A percentile compares a stretch with the other conserved stretches of the same genome.
Evolutionary conservation across 92 coral and sea anemone species (phyloP).

Genomic region (Parazoanthus swiftii): DNA sequence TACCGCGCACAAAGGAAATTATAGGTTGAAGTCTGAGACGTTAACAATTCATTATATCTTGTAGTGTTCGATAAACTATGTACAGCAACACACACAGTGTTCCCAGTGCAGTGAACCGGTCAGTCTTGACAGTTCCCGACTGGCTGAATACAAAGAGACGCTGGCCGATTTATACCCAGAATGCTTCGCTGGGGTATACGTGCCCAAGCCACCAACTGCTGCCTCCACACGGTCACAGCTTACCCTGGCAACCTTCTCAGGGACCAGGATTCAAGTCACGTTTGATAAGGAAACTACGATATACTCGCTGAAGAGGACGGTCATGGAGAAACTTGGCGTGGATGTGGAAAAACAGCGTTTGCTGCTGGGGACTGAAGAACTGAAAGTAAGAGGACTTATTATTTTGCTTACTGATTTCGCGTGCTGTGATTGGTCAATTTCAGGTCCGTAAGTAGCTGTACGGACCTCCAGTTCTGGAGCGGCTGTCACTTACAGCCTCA

Average conservation of each 20-base stretch:
- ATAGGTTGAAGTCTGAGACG: no score
- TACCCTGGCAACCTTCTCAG: conserved; percentile 18
- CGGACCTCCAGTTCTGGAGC: no score
- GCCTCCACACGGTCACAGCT: background rate
- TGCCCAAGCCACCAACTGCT: background rate
- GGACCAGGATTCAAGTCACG: background rate
- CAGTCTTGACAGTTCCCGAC: background rate
- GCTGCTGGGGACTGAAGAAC: conserved; percentile 22
- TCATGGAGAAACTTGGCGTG: conserved; percentile 15
- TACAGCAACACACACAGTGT: background rate
- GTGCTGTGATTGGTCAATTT: no score
- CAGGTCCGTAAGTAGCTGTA: no score
- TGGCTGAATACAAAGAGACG: background rate
- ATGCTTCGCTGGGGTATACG: background rate
- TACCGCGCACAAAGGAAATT: no score
- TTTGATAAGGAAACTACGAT: conserved; percentile 9
- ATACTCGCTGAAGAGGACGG: conserved; percentile 5
- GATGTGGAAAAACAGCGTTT: conserved; percentile 21
- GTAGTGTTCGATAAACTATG: conserved; percentile 6
- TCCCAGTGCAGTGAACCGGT: conserved; percentile 19
- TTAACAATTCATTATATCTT: background rate
- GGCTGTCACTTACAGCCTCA: no score
- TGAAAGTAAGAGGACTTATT: background rate
- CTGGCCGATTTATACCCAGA: conserved; percentile 27
- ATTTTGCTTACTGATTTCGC: no score